Base-by-base conservation (phyloP, 2,797 vertebrate species). In the Novumbra hubbsi region DNA sequence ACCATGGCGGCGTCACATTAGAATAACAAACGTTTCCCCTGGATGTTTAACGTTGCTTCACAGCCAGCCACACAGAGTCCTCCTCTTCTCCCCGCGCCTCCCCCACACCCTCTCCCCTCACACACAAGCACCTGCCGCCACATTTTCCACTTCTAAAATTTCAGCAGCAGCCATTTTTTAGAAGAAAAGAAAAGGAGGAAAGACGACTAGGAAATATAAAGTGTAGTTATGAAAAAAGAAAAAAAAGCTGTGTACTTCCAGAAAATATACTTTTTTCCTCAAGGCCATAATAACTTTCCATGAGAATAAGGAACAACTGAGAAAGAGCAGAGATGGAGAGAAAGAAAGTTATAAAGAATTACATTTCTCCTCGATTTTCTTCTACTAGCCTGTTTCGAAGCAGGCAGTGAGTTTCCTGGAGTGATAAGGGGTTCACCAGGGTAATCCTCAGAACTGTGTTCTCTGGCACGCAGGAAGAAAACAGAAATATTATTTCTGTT, bases 391-490 rank as follows among this genome's bases (percentile, higher is more conserved):
- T 87, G 91, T 91, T 89, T 91, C 85, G 85, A 91, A 92, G 91
- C 91, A 91, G 90, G 87, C 91, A 91, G 88, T 92, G 92, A 93
- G 92, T 93, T 93, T 93, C 90, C 90, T 90, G 91, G 89, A 91
- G 91, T 92, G 92, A 93, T 93, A 93, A 93, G 91, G 87, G 91
- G 91, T 93, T 92, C 93, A 91, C 89, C 90, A 90, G 87, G 92
- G 92, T 93, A 93, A 93, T 93, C 91, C 92, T 91, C 88, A 80
- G 86, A 92, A 85, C 91, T 91, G 90, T 86, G 87, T 89, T 92
- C 89, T 91, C 88, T 88, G 88, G 88, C 88, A 91, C 87, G 84
- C 86, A 57, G 55, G 55, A 77, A 89, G 89, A 90, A 91, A 91
- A 90, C 91, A 90, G n/a, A 57, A 57, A 24, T 57, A 45, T 34